Evolutionary conservation across 2,113 vertebrate species (phyloP).

Genomic region (Dunckerocampus dactyliophorus): DNA sequence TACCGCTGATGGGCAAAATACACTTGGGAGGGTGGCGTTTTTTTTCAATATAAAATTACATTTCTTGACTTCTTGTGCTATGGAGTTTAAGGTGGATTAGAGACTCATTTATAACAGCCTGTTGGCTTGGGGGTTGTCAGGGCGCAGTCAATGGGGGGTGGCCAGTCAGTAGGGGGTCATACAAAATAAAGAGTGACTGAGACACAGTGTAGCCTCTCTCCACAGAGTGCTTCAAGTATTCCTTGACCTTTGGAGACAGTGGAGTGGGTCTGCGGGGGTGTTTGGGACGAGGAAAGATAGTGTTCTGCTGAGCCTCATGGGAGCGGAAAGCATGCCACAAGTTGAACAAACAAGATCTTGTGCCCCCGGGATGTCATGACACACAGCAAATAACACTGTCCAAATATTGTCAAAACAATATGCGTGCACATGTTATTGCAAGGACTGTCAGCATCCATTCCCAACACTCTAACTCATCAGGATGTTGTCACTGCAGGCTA

Average conservation of each 20-base stretch:
- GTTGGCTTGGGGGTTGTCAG: conserved; percentile 28
- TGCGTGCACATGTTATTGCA: background rate
- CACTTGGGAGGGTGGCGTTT: background rate
- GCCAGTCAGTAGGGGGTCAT: background rate
- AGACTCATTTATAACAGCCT: conserved; percentile 44
- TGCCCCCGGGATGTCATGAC: conserved; percentile 32
- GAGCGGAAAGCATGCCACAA: conserved; percentile 44
- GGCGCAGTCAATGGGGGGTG: conserved; percentile 3
- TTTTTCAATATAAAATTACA: conserved; percentile 18
- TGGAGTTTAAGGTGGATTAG: conserved; percentile 31
- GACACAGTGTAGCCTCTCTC: conserved; percentile 8
- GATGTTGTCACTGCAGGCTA: conserved; percentile 10
- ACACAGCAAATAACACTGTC: conserved; percentile 32
- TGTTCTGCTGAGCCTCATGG: conserved; percentile 4
- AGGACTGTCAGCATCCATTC: background rate
- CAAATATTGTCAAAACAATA: conserved; percentile 38
- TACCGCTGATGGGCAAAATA: background rate
- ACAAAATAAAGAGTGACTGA: conserved; percentile 9
- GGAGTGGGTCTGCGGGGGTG: background rate
- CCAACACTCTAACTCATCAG: background rate
- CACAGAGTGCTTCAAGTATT: conserved; percentile 23
- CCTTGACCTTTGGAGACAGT: conserved; percentile 34
- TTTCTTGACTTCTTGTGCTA: conserved; percentile 20
- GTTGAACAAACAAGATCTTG: conserved; percentile 43
- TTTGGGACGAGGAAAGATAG: conserved; percentile 4